Conservation (phyloP, 2,888 invertebrate species). For the Tenthredo livida region DNA sequence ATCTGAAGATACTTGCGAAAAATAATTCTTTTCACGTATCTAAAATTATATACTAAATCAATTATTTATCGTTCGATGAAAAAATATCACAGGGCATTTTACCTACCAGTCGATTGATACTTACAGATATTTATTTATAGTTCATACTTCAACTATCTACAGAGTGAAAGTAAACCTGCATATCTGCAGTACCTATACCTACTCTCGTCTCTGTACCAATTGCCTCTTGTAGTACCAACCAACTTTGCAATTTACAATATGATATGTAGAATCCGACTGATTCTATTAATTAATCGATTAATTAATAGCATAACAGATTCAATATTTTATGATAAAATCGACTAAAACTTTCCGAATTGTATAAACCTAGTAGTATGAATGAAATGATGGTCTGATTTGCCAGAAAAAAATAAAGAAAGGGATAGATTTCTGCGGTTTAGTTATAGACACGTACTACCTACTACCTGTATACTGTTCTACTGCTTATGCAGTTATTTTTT, state of each 20-base stretch:
- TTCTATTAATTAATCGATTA: background rate
- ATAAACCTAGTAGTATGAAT: background rate
- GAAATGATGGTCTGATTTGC: background rate
- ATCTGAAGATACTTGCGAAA: no score
- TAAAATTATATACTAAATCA: no score
- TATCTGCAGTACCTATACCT: background rate
- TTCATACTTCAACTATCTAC: background rate
- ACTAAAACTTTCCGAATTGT: background rate
- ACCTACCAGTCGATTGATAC: background rate
- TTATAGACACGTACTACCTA: background rate
- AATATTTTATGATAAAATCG: no score
- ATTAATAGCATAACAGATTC: no score
- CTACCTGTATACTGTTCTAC: no score
- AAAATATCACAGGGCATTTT: background rate
- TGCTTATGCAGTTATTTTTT: background rate
- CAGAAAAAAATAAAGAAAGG: background rate
- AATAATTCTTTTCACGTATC: no score
- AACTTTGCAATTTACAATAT: background rate
- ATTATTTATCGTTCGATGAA: background rate
- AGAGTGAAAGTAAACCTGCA: constrained; percentile 47
- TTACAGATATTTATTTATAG: background rate
- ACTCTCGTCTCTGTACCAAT: background rate
- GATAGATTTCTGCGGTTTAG: background rate
- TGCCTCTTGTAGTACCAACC: constrained; percentile 33
- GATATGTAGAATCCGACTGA: background rate